Conservation (phyloP, 2,888 invertebrate species). For the Augiades crinisus region DNA sequence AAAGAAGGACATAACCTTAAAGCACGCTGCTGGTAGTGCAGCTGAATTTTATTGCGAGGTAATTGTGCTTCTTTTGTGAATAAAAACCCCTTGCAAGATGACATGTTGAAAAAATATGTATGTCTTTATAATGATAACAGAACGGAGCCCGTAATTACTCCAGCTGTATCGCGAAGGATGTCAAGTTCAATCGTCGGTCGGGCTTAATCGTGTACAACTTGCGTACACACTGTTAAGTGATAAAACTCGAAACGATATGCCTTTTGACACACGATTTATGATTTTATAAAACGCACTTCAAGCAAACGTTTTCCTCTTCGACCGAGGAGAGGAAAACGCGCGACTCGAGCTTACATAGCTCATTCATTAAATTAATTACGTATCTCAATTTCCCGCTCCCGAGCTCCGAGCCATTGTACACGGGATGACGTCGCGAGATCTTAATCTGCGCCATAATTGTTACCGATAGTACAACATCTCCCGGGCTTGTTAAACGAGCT, state of each 20-base stretch:
- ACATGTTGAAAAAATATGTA: too few relatives aligned
- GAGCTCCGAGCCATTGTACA: conserved; percentile 42
- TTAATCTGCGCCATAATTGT: conserved; percentile 66
- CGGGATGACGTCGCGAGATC: conserved; percentile 52
- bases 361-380: conserved; percentile 34
- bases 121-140: too few relatives aligned
- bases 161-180: neutral
- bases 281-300: neutral
- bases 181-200: too few relatives aligned
- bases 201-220: neutral
- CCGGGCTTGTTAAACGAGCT: conserved; percentile 61
- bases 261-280: too few relatives aligned
- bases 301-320: neutral
- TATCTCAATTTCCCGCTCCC: conserved; percentile 29
- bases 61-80: too few relatives aligned
- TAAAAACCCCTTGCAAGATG: too few relatives aligned
- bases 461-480: conserved; percentile 47
- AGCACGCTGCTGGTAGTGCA: neutral
- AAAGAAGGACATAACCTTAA: neutral
- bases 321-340: neutral
- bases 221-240: too few relatives aligned
- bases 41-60: neutral
- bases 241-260: too few relatives aligned
- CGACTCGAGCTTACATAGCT: conserved; percentile 1
- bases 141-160: neutral